Percentiles rank a stretch among this genome's conserved stretches.
Conservation (phyloP, 2,797 vertebrate genomes). For the Acridotheres tristis region DNA sequence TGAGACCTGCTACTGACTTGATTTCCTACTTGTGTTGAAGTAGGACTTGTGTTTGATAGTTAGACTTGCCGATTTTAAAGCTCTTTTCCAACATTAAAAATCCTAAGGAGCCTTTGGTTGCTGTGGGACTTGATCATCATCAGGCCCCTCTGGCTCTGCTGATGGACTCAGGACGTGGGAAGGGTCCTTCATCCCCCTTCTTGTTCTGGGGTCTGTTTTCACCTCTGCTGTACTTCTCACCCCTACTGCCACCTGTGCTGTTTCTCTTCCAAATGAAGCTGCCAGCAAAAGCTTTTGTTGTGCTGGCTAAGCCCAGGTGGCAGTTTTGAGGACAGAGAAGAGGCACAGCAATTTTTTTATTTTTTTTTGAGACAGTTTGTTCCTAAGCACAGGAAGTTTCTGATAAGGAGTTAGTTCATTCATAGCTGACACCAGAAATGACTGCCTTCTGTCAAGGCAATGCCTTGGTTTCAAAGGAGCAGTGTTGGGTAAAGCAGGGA, state of each 20-base stretch:
- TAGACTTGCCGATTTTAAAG: background rate
- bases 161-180: background rate
- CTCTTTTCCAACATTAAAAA: background rate
- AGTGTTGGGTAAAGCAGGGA: constrained; percentile 50
- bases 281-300: background rate
- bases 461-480: constrained; percentile 20
- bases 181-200: accelerated
- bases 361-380: constrained; percentile 45
- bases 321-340: constrained; percentile 22
- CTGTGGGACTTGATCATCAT: background rate
- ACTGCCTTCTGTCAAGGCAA: constrained; percentile 26
- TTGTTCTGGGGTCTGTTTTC: background rate
- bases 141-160: background rate
- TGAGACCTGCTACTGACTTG: background rate
- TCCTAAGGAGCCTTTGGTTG: background rate
- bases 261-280: constrained; percentile 4
- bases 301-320: background rate
- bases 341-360: background rate
- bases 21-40: background rate
- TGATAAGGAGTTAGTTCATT: constrained; percentile 61
- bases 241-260: background rate
- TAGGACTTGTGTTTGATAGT: background rate
- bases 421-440: constrained; percentile 52
- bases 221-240: background rate
- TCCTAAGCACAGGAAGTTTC: constrained; percentile 61